Base-by-base conservation (phyloP, 2,113 vertebrate species). In the Dendrocopos noguchii region DNA sequence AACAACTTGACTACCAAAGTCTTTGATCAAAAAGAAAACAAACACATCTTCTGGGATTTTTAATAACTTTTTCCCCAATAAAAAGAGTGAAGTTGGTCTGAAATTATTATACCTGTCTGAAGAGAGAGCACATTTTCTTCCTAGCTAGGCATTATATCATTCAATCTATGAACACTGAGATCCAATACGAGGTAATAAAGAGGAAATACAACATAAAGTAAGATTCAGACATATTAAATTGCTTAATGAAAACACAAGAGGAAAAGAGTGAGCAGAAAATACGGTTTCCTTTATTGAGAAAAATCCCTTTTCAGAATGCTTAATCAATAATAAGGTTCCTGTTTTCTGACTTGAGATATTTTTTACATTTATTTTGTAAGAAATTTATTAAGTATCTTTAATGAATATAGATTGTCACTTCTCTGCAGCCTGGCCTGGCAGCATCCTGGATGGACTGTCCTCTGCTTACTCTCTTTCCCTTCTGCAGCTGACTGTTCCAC, bases 131-230 rank as follows among this genome's bases (percentile, higher is more conserved):
- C 78, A 91, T 80, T 96, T 95, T 92, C 88, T 94, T 92, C 90
- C 91, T 60, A 91, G 90, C 82, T 94, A 96, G 87, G 82, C 78
- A 95, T 95, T 96, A 97, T 91, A 94, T 94, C 82, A 80, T 94
- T 96, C 91, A 91, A 74, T 94, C 80, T 95, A 73, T 44, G 91
- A 95, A 93, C 87, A 90, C 72, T 85, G 91, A 91, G 89, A 97
- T 90, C 82, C 94, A 96, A 95, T 93, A 96, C 84, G 96, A 97
- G 97, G 96, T 96, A 95, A 97, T 97, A 97, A 97, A 97, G 92
- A 91, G 80, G 66, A 96, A 95, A 90, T 63, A 94, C 87, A 95
- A 95, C 91, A 95, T 88, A 83, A 96, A 96, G 76, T 94, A 88
- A 91, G 83, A 95, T 90, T 93, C 76, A 95, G 94, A 95, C 88